Evolutionary conservation across 2,113 vertebrate species (phyloP), one percentile per base, ranked within the genome.

Genomic region (Emydocephalus ijimae): DNA sequence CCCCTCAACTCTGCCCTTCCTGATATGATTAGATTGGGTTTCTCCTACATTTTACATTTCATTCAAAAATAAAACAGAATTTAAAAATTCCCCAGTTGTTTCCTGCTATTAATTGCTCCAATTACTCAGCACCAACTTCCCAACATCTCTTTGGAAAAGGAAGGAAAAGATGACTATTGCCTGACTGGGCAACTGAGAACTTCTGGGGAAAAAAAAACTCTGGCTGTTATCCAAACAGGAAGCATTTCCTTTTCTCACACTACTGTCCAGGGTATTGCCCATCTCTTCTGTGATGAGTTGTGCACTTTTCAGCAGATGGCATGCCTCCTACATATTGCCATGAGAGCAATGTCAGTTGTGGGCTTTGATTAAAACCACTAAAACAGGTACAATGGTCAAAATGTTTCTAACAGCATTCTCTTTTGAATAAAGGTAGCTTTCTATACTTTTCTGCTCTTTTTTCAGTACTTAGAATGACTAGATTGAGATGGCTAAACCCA

Each of bases 241-340:
- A 92, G 29, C 45, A 15, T 50, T 92, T 92, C 92, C 92, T 92
- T 52, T 92, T 85, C 88, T 45, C n/a, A 55, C 7, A 4, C 64
- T 85, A 29, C 86, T 88, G 87, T 52, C 59, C 57, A 52, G 55
- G 89, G 88, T 59, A 45, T 89, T 90, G 29, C 7, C 6, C 69
- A 92, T 86, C 88, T 86, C 39, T 81, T 21, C 21, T 90, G 69
- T 86, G 55, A 85, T 34, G 54, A 85, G 55, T 56, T 81, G 43
- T 34, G 20, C 50, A 21, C 26, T 89, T 89, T 85, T n/a, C 85
- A 56, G 43, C 56, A 59, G 55, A 43, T 89, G 43, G 43, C 57
- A 61, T 57, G 26, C 10, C 34, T 89, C 18, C 4, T 55, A 39
- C 50, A 8, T 74, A 54, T 88, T 88, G 59, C 48, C 23, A 14